A percentile compares a stretch with the other conserved stretches of the same genome.
Evolutionary conservation across 2,797 vertebrate genomes (phyloP).

Genomic region (Arnoldichthys spilopterus): DNA sequence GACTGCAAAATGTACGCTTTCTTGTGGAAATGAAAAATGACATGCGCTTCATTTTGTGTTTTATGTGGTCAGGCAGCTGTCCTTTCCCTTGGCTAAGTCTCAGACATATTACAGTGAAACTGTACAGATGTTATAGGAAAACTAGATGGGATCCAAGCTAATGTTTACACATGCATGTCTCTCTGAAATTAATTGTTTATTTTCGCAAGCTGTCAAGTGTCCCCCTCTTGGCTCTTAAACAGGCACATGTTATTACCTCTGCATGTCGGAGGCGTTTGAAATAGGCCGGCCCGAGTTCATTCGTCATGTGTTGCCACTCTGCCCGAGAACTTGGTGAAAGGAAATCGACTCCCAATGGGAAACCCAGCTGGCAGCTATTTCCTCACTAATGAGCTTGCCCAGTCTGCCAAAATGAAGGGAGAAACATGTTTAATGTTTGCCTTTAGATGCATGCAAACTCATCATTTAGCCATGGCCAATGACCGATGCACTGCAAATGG

Average conservation of each 20-base stretch:
- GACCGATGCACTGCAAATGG: constrained; percentile 43
- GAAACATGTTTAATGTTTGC: constrained; percentile 47
- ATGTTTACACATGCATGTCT: constrained; percentile 48
- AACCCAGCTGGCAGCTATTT: constrained; percentile 56
- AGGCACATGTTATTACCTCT: constrained; percentile 29
- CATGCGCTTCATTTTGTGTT: background rate
- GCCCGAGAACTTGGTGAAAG: constrained; percentile 42
- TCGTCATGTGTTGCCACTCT: constrained; percentile 36
- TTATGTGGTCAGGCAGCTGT: constrained; percentile 16
- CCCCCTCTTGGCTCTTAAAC: constrained; percentile 34
- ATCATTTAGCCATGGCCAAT: constrained; percentile 49
- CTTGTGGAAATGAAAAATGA: constrained; percentile 16
- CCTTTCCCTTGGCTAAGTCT: background rate
- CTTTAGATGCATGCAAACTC: constrained; percentile 41
- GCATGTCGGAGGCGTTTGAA: constrained; percentile 39
- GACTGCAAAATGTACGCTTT: background rate
- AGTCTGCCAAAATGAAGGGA: constrained; percentile 44
- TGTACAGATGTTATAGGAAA: constrained; percentile 51
- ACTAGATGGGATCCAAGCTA: constrained; percentile 36
- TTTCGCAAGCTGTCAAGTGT: constrained; percentile 44
- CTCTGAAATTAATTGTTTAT: constrained; percentile 51
- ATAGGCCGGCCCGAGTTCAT: constrained; percentile 27
- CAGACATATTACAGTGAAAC: constrained; percentile 35
- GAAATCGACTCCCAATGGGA: constrained; percentile 42
- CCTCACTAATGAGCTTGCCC: constrained; percentile 53